Evolutionary conservation across 2,797 vertebrate genomes (phyloP), one percentile per base, ranked within the genome.

Genomic region (Pseudochaenichthys georgianus): DNA sequence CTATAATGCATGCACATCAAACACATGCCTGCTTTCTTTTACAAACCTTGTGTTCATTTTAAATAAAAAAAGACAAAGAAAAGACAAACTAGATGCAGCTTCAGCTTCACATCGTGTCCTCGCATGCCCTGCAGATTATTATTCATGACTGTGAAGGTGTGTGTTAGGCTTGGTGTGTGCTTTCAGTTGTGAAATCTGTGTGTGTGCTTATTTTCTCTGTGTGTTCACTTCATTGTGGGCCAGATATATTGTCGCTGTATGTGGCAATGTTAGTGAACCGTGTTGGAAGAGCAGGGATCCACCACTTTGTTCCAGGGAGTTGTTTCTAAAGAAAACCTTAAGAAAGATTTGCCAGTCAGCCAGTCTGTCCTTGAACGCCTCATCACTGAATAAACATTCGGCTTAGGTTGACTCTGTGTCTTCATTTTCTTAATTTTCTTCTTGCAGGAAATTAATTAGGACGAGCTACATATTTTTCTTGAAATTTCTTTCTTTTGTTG

Each of bases 121-220:
- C 55, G 52, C 61, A 63, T 65, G 78, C 61, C 53, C 70, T 9
- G 19, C 41, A 54, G 52, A 73, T 74, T 65, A 73, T 86, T 85
- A 79, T 80, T 81, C 77, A 80, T 79, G 73, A 77, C 28, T 28
- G 54, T 71, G 38, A 45, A 13, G 76, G 73, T 77, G 60, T 70
- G 47, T 50, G 28, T 80, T 16, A 19, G n/a, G 51, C 6, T 68
- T 38, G 38, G 66, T 73, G 74, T 78, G 45, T 54, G 59, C 69
- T 70, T 82, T 65, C 19, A 41, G 51, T 53, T 75, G 55, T 65
- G 28, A 80, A 77, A 28, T 74, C 50, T 68, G 34, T 51, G 52
- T 71, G 64, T 51, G 9, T 74, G 23, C 38, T 28, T 28, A 53
- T 43, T 75, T 11, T 50, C 13, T 54, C 8, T 60, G 53, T 80